Conservation (phyloP, 2,888 invertebrate genomes). For the Trichogramma evanescens region DNA sequence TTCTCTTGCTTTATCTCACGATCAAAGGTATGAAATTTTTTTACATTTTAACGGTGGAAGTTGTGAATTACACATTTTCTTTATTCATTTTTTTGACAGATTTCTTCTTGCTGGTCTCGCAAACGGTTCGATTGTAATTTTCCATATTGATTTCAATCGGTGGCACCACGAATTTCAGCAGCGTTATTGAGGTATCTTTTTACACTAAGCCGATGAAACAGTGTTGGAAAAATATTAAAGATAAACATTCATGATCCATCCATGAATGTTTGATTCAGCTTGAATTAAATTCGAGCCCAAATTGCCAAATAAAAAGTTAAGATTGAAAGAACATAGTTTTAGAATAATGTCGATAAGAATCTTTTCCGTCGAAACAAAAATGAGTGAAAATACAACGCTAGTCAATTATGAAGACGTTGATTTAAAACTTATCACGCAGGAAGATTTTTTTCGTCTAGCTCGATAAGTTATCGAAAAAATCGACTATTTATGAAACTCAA, state of each 20-base stretch:
- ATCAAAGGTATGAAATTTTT: constrained; percentile 78
- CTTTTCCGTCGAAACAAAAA: constrained; percentile 14
- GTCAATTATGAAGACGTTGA: constrained; percentile 44
- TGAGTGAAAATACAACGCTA: constrained; percentile 35
- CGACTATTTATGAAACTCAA: constrained; percentile 5
- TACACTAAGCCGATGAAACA: not conserved
- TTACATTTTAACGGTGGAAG: not conserved
- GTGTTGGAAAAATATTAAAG: too few species aligned
- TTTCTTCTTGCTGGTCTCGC: constrained; percentile 94
- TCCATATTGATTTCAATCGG: constrained; percentile 98
- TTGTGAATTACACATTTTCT: not conserved
- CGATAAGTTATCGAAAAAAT: constrained; percentile 2
- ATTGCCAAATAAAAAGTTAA: not conserved
- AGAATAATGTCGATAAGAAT: constrained; percentile 6
- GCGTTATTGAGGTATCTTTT: constrained; percentile 62
- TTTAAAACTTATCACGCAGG: constrained; percentile 19
- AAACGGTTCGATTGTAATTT: constrained; percentile 95
- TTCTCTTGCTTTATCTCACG: constrained; percentile 92
- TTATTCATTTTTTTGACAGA: constrained; percentile 50
- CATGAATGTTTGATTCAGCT: too few species aligned
- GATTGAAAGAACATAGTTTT: not conserved
- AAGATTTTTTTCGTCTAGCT: not conserved
- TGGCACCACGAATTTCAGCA: constrained; percentile 97
- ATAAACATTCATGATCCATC: too few species aligned
- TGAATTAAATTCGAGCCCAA: too few species aligned